Percentiles rank a stretch among this genome's conserved stretches.
Conservation (phyloP, 2,797 vertebrate species). For the Sebastes taczanowskii region DNA sequence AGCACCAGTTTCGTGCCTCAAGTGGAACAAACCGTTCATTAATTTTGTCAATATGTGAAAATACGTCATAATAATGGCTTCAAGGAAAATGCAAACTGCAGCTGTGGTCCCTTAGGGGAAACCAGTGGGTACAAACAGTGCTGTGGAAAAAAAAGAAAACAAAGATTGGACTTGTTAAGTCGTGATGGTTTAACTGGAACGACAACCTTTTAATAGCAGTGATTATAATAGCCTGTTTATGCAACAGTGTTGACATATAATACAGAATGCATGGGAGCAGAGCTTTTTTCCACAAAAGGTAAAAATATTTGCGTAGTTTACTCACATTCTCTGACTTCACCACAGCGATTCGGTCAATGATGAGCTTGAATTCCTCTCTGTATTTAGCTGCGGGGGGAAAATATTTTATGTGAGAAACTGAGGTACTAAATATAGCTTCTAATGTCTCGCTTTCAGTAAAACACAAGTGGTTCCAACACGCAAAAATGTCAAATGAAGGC, state of each 20-base stretch:
- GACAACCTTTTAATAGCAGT: background rate
- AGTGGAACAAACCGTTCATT: background rate
- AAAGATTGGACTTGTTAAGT: background rate
- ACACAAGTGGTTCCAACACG: background rate
- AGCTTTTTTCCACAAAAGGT: slow-evolving; percentile 51
- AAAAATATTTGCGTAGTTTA: slow-evolving; percentile 43
- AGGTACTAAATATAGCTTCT: slow-evolving; percentile 20
- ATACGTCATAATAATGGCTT: background rate
- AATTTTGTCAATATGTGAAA: background rate
- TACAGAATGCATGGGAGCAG: background rate
- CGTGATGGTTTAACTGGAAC: background rate
- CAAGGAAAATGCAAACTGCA: slow-evolving; percentile 12
- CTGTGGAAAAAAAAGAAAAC: background rate
- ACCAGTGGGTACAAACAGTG: background rate
- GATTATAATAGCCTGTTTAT: background rate
- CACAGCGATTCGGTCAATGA: slow-evolving; percentile 84
- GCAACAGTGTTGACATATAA: background rate
- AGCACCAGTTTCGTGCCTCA: background rate
- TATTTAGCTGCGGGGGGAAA: slow-evolving; percentile 80
- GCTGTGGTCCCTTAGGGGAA: slow-evolving; percentile 9
- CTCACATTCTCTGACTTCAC: slow-evolving; percentile 87
- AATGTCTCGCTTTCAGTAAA: slow-evolving; percentile 6
- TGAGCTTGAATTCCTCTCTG: slow-evolving; percentile 86
- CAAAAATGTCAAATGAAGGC: background rate
- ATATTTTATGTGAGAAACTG: slow-evolving; percentile 36